A percentile compares a stretch with the other conserved stretches of the same genome.
These are phyloP conservation scores for Cabera pusaria DNA, from an alignment of 2,888 invertebrate species.

Conservation along the genomic window DNA sequence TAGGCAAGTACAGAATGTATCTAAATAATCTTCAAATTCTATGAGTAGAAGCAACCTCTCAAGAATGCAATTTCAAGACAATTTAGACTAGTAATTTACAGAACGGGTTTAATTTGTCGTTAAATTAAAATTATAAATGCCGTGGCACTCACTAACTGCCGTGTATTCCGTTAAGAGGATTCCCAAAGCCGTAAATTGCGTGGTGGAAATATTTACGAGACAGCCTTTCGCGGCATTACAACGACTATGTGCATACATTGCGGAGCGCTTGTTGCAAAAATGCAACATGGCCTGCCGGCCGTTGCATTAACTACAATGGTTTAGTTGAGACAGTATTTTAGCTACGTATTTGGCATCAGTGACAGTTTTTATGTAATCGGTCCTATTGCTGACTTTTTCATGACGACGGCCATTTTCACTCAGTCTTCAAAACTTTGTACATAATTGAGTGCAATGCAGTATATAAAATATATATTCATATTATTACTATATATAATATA, in stretches of 20 bases:
- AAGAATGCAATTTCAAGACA: too few species aligned
- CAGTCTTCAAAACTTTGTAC: too few species aligned
- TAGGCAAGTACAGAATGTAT: too few species aligned
- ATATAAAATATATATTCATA: too few species aligned
- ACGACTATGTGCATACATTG: conserved; percentile 67
- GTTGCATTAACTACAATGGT: conserved; percentile 45
- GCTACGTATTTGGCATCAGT: too few species aligned
- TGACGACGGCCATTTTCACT: too few species aligned
- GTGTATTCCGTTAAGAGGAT: conserved; percentile 79
- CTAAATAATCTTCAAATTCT: too few species aligned
- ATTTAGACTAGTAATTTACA: conserved; percentile 1
- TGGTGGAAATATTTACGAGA: conserved; percentile 80
- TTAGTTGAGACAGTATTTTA: conserved; percentile 10
- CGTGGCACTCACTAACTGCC: conserved; percentile 69
- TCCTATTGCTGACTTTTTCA: too few species aligned
- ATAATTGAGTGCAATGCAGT: too few species aligned
- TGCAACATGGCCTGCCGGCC: conserved; percentile 45
- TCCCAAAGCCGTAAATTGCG: conserved; percentile 79
- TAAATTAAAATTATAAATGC: conserved; percentile 24
- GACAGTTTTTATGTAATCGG: too few species aligned
- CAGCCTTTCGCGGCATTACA: conserved; percentile 75
- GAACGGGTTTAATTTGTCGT: conserved; percentile 12
- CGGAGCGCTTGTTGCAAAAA: conserved; percentile 68
- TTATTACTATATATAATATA: too few species aligned
- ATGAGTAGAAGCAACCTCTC: too few species aligned